A percentile compares a stretch with the other conserved stretches of the same genome.
Evolutionary conservation across 2,113 vertebrate genomes (phyloP).

Genomic region (Uropsilus gracilis): DNA sequence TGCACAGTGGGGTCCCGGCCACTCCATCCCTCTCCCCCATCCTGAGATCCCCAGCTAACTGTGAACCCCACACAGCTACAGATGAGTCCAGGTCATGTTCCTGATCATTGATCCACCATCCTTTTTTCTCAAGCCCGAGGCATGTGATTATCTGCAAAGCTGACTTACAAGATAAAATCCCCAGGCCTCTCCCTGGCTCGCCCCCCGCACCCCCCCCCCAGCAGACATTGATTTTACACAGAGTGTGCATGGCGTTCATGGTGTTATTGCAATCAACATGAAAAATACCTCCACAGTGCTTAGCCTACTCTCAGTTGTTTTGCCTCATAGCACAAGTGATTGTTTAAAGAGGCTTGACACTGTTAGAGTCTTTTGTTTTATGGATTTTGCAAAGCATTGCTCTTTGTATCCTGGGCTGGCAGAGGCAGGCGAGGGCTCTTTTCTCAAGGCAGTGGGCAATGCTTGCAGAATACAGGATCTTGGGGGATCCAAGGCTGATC

Average conservation of each 20-base stretch:
- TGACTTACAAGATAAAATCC: slow-evolving; percentile 84
- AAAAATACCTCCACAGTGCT: slow-evolving; percentile 81
- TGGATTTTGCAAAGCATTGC: slow-evolving; percentile 79
- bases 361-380: slow-evolving; percentile 83
- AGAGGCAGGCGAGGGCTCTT: slow-evolving; percentile 60
- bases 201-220: slow-evolving; percentile 12
- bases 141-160: slow-evolving; percentile 81
- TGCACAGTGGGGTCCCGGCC: background rate
- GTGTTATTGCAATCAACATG: slow-evolving; percentile 85
- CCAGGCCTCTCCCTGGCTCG: slow-evolving; percentile 69
- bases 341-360: slow-evolving; percentile 83
- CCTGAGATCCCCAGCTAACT: background rate
- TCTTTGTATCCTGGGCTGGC: slow-evolving; percentile 71
- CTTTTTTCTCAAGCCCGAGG: slow-evolving; percentile 76
- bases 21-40: background rate
- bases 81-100: slow-evolving; percentile 56
- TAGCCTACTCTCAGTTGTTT: slow-evolving; percentile 81
- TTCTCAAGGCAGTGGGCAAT: slow-evolving; percentile 66
- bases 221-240: slow-evolving; percentile 84
- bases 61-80: background rate
- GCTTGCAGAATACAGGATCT: slow-evolving; percentile 54
- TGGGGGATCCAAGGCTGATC: background rate
- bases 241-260: slow-evolving; percentile 78
- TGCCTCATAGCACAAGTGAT: slow-evolving; percentile 82
- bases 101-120: slow-evolving; percentile 75